A percentile compares a stretch with the other conserved stretches of the same genome.
phyloP scores from a whole-genome alignment of 2,888 invertebrate genomes.

The Drosophila bunnanda region DNA sequence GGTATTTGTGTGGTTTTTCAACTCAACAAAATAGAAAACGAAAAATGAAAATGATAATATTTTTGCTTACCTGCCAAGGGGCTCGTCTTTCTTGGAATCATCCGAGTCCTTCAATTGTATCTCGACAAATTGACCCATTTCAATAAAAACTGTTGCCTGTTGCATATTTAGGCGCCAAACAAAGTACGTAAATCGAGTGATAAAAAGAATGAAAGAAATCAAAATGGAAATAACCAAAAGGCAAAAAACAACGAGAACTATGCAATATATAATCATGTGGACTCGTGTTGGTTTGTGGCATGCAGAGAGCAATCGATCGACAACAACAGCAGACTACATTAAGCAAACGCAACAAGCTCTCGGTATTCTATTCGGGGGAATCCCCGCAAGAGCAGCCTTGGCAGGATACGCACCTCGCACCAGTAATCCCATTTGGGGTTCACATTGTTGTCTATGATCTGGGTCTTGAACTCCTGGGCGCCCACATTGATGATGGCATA shows the following conservation, averaged over 20 bases:
- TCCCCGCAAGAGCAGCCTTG: background rate
- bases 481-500: conserved; percentile 97
- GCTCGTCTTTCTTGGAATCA: conserved; percentile 94
- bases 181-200: conserved; percentile 57
- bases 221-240: conserved; percentile 49
- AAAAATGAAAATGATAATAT: conserved; percentile 3
- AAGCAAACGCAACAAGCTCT: conserved; percentile 42
- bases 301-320: conserved; percentile 69
- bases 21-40: background rate
- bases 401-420: conserved; percentile 92
- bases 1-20: background rate
- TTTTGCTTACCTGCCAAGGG: conserved; percentile 92
- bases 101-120: conserved; percentile 94
- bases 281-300: conserved; percentile 53
- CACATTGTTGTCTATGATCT: conserved; percentile 96
- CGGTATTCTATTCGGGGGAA: background rate
- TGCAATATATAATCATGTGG: conserved; percentile 26
- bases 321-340: conserved; percentile 50
- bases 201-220: conserved; percentile 49
- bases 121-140: conserved; percentile 85
- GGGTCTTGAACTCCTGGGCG: conserved; percentile 96
- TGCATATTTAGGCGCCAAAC: conserved; percentile 61
- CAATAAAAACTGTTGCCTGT: conserved; percentile 83
- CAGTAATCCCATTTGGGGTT: conserved; percentile 99
- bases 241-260: conserved; percentile 37